These are phyloP conservation scores for Cynopterus sphinx DNA, from an alignment of 2,797 vertebrate species.

Conservation along the genomic window DNA sequence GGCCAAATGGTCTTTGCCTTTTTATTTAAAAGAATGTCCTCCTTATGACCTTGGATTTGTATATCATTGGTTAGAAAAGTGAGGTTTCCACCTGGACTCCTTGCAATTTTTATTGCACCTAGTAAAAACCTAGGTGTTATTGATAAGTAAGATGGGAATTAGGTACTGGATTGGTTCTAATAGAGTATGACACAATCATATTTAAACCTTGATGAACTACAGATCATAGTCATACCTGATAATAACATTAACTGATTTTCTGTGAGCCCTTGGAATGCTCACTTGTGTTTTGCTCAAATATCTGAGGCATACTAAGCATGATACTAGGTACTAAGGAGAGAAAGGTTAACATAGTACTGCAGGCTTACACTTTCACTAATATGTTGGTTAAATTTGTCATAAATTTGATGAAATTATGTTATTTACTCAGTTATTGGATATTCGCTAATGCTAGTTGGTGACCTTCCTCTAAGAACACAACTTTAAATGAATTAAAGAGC, in stretches of 20 bases:
- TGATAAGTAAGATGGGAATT: background rate
- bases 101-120: background rate
- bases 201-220: background rate
- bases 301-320: background rate
- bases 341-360: background rate
- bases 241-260: background rate
- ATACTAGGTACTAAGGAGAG: background rate
- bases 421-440: background rate
- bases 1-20: background rate
- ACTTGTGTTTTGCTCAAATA: background rate
- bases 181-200: background rate
- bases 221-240: background rate
- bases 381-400: background rate
- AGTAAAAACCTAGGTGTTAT: constrained; percentile 2
- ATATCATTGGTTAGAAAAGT: background rate
- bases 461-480: background rate
- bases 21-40: background rate
- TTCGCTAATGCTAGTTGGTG: background rate
- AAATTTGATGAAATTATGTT: background rate
- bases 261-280: background rate
- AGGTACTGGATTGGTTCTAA: background rate
- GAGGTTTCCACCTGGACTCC: background rate
- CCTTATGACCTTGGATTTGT: background rate
- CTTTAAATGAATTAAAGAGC: background rate
- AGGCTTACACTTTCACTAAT: background rate